Percentiles rank a stretch among this genome's conserved stretches.
Evolutionary conservation across 2,113 vertebrate species (phyloP).

Genomic region (Neotragus pygmaeus): DNA sequence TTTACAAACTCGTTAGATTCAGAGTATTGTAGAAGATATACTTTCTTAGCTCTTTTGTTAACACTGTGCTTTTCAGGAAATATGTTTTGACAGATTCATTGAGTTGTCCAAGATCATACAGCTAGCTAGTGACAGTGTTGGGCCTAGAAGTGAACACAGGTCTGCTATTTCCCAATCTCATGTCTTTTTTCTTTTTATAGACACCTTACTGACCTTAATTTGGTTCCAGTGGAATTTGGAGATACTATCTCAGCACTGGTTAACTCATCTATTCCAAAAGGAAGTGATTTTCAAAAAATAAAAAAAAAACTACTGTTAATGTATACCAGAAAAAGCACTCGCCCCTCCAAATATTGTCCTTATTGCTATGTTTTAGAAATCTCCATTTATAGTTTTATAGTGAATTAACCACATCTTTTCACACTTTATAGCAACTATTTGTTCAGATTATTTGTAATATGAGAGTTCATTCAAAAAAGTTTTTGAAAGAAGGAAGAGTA

Average conservation of each 20-base stretch:
- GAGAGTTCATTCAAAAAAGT: neutral
- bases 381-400: neutral
- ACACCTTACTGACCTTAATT: neutral
- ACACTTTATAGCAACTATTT: neutral
- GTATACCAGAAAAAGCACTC: neutral
- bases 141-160: neutral
- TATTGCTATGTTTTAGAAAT: neutral
- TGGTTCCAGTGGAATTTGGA: neutral
- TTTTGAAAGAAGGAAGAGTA: neutral
- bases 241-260: neutral
- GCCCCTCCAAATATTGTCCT: neutral
- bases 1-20: slow-evolving; percentile 32
- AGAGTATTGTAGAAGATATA: slow-evolving; percentile 3
- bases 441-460: neutral
- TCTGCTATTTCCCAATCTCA: neutral
- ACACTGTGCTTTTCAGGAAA: neutral
- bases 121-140: neutral
- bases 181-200: neutral
- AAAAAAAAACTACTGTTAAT: slow-evolving; percentile 20
- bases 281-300: neutral
- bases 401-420: neutral
- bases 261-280: neutral
- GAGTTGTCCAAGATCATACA: neutral
- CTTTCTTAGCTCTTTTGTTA: slow-evolving; percentile 11
- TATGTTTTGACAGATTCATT: neutral